These are phyloP conservation scores for Caenorhabditis briggsae DNA, from an alignment of 1,140 invertebrate genomes.

Conservation along the genomic window DNA sequence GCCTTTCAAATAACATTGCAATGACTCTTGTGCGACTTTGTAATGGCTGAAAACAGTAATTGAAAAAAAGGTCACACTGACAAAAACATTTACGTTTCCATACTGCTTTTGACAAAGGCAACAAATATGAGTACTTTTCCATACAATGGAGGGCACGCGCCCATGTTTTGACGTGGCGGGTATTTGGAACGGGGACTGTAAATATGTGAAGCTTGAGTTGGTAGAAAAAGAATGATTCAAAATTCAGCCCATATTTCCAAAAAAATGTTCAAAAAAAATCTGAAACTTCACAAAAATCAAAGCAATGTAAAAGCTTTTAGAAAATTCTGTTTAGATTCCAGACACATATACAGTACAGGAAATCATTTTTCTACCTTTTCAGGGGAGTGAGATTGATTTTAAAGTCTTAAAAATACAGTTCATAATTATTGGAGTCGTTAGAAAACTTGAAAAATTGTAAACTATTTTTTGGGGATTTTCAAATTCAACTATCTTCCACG, in stretches of 20 bases:
- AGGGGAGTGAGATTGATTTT: background rate
- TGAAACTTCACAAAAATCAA: background rate
- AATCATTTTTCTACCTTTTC: no score
- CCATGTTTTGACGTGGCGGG: conserved; percentile 69
- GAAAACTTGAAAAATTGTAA: no score
- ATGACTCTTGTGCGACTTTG: conserved; percentile 73
- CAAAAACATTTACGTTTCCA: conserved; percentile 69
- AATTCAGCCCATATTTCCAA: no score
- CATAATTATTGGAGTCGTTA: no score
- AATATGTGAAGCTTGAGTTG: background rate
- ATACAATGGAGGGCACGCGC: conserved; percentile 66
- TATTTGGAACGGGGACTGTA: conserved; percentile 46
- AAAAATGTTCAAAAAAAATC: background rate
- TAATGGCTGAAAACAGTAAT: conserved; percentile 70
- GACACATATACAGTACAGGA: no score
- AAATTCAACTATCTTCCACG: no score
- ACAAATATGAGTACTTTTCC: conserved; percentile 71
- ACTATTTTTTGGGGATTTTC: no score
- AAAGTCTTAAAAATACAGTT: no score
- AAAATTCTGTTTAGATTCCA: no score
- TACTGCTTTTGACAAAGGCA: conserved; percentile 68
- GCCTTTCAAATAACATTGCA: conserved; percentile 74
- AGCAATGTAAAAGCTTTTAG: no score
- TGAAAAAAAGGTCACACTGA: background rate
- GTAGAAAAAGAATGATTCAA: no score